Conservation (phyloP, 1,140 invertebrate species). For the Hyles euphorbiae region DNA sequence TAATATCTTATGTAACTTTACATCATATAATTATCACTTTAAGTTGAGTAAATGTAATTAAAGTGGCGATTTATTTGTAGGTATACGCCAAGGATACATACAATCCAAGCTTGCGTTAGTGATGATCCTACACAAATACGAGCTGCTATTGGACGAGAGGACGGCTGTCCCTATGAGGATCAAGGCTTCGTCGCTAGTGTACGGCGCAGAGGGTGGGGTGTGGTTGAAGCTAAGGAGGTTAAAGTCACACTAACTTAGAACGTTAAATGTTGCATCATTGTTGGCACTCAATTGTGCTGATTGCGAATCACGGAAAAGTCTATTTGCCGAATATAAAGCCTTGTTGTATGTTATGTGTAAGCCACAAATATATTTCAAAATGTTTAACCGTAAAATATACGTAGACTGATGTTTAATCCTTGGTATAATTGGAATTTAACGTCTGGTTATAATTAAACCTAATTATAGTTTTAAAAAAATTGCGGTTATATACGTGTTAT, state of each 20-base stretch:
- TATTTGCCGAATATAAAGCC: no score
- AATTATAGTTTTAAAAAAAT: no score
- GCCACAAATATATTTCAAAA: no score
- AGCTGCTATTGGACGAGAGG: slow-evolving; percentile 39
- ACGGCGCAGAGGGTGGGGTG: slow-evolving; percentile 41
- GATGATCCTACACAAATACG: slow-evolving; percentile 65
- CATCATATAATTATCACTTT: neutral
- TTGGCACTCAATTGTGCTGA: neutral
- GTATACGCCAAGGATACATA: slow-evolving; percentile 65
- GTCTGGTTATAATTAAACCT: no score
- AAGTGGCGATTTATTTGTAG: slow-evolving; percentile 26
- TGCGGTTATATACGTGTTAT: no score
- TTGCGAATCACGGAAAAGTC: neutral
- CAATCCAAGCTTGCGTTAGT: slow-evolving; percentile 73
- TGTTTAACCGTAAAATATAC: no score
- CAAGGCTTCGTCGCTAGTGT: slow-evolving; percentile 41
- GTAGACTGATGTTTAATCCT: no score
- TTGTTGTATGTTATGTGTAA: no score
- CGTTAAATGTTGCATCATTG: neutral
- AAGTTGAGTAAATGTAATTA: slow-evolving; percentile 2
- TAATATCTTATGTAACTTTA: neutral
- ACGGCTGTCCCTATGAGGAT: slow-evolving; percentile 55
- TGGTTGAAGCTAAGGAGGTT: slow-evolving; percentile 50
- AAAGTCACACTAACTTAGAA: slow-evolving; percentile 4
- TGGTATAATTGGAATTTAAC: no score